Percentiles rank a stretch among this genome's conserved stretches.
These are phyloP conservation scores for Tolypeutes matacus DNA, from an alignment of 2,797 vertebrate species.

Conservation along the genomic window DNA sequence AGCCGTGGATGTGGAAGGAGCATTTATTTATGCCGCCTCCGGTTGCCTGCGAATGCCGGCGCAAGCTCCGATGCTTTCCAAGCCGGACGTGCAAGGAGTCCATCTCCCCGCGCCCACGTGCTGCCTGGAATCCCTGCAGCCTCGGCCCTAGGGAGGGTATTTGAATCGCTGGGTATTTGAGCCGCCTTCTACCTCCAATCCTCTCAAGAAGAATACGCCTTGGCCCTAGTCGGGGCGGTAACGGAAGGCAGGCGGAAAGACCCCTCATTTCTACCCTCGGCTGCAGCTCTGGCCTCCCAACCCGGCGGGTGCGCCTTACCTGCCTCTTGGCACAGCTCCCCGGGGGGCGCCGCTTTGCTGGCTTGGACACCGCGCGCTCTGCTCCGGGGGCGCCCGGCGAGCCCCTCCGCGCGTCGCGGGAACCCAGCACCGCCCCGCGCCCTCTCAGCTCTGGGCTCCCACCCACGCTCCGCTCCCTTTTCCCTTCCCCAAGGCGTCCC, in stretches of 20 bases:
- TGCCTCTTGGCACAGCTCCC: not conserved
- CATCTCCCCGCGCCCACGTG: not conserved
- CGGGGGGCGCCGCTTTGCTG: not conserved
- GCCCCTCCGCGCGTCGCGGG: not conserved
- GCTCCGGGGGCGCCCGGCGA: not conserved
- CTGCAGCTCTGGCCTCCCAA: not conserved
- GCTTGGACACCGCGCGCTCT: not conserved
- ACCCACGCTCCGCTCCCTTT: not conserved
- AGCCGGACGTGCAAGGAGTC: not conserved
- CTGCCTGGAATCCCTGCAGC: not conserved
- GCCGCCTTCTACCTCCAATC: not conserved
- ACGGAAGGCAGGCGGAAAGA: not conserved
- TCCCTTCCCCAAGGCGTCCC: constrained; percentile 7
- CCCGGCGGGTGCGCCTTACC: constrained; percentile 62
- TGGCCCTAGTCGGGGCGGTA: not conserved
- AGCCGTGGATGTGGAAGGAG: not conserved
- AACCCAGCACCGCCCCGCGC: not conserved
- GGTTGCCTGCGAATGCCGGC: too few relatives aligned
- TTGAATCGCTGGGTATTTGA: too few relatives aligned
- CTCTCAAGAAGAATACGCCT: not conserved
- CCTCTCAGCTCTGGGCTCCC: not conserved
- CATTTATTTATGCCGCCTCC: not conserved
- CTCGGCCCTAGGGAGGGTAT: fast-evolving
- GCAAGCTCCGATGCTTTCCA: not conserved
- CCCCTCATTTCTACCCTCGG: not conserved